Base-by-base conservation (phyloP, 2,797 vertebrate species). In the Sylvilagus floridanus region DNA sequence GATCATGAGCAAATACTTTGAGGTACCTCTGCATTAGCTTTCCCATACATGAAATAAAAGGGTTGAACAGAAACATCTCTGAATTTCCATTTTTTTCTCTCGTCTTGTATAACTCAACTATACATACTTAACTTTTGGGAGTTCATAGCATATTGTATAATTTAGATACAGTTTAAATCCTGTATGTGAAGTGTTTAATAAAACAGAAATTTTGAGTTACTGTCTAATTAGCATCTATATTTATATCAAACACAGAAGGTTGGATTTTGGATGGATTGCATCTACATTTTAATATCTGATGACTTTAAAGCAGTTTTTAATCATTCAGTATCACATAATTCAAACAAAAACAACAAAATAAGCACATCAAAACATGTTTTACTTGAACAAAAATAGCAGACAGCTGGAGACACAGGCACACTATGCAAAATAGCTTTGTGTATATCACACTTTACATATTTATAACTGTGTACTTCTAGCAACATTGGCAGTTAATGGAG, bases 311-410 rank as follows among this genome's bases (percentile, higher is more conserved):
- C 95, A 83, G 78, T 84, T 62, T 97, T 95, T 96, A 95, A 89
- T 87, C 73, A 84, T 32, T 84, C 94, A 92, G 77, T 71, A 78
- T 89, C 69, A 95, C 42, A 95, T 83, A 97, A 95, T 89, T 95
- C 71, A 97, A 97, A 90, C 47, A 97, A 88, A 88, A 96, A 28
- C 21, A 96, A 96, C 60, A 93, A 96, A 97, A 98, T 84, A 93
- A 94, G 12, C 11, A 95, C 28, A 94, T 50, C 28, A 97, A 75
- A 65, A 94, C 84, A 95, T 76, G 1, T 88, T 91, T 96, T 79
- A 95, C 65, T 88, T 97, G 78, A 96, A 91, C 62, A 93, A 54
- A 92, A 76, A 95, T 90, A 95, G 85, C 90, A 94, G 26, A 47
- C 73, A 97, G 88, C 87, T 96, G 84, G 50, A 96, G 71, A 96